Evolutionary conservation across 2,888 invertebrate genomes (phyloP).

Genomic region (Stenurella melanura): DNA sequence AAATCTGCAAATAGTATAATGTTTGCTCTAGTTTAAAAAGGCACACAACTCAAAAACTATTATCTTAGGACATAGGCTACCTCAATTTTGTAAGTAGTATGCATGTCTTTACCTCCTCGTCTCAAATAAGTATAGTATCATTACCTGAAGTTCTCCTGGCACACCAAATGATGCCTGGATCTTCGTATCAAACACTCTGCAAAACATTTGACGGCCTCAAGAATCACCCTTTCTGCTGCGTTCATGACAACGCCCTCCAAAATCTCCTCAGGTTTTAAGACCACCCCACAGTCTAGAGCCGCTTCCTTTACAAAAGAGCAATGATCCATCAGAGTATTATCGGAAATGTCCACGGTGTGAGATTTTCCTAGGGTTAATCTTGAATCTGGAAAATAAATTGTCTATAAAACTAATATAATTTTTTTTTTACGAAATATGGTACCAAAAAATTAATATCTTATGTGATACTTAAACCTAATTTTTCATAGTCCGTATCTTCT

Average conservation of each 20-base stretch:
- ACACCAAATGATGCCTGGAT: conserved; percentile 63
- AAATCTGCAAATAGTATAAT: too few relatives aligned
- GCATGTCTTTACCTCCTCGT: too few relatives aligned
- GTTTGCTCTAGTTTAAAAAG: too few relatives aligned
- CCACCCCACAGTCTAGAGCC: conserved; percentile 72
- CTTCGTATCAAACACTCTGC: conserved; percentile 74
- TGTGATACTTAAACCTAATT: too few relatives aligned
- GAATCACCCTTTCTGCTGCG: conserved; percentile 74
- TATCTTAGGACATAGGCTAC: too few relatives aligned
- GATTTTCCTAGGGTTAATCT: conserved; percentile 37
- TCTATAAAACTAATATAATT: too few relatives aligned
- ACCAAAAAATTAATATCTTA: too few relatives aligned
- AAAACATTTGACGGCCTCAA: conserved; percentile 75
- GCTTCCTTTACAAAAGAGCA: conserved; percentile 72
- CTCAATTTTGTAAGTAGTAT: too few relatives aligned
- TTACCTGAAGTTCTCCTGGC: conserved; percentile 60
- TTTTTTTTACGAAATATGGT: too few relatives aligned
- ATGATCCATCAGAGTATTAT: conserved; percentile 63
- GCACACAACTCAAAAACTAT: too few relatives aligned
- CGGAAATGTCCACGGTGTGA: conserved; percentile 57
- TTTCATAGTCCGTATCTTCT: too few relatives aligned
- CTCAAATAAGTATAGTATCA: too few relatives aligned
- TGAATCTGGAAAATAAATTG: conserved; percentile 42
- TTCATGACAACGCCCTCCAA: conserved; percentile 72
- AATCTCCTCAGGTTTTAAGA: conserved; percentile 73